A percentile compares a stretch with the other conserved stretches of the same genome.
Evolutionary conservation across 2,113 vertebrate genomes (phyloP).

Genomic region (Planiliza haematocheilus): DNA sequence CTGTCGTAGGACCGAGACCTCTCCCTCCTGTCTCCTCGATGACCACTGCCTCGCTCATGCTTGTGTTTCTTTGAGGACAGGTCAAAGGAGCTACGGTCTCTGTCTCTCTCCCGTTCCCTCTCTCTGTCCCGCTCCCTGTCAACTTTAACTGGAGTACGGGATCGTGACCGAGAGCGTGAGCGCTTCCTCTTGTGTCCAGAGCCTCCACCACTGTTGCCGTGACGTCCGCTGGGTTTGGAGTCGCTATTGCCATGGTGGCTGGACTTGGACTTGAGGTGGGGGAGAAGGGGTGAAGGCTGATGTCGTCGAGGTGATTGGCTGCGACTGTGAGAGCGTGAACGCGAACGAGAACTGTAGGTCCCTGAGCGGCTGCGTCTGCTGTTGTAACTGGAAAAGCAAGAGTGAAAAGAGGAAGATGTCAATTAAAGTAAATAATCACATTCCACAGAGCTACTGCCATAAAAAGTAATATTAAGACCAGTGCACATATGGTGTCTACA

Average conservation of each 20-base stretch:
- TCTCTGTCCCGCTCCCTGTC: slow-evolving; percentile 87
- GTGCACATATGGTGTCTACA: background rate
- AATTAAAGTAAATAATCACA: background rate
- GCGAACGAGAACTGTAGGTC: slow-evolving; percentile 96
- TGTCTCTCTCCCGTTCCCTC: slow-evolving; percentile 86
- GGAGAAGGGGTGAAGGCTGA: slow-evolving; percentile 85
- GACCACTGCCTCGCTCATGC: slow-evolving; percentile 87
- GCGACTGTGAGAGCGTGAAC: slow-evolving; percentile 93
- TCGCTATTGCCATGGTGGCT: slow-evolving; percentile 90
- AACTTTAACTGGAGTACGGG: slow-evolving; percentile 89
- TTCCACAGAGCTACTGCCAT: too few species aligned
- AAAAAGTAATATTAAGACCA: too few species aligned
- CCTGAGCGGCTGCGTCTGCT: slow-evolving; percentile 95
- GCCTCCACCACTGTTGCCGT: slow-evolving; percentile 76
- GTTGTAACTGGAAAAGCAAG: slow-evolving; percentile 87
- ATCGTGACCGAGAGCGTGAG: slow-evolving; percentile 82
- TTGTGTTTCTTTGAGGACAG: slow-evolving; percentile 92
- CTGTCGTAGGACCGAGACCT: slow-evolving; percentile 92
- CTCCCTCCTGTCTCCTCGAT: slow-evolving; percentile 90
- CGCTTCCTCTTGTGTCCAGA: slow-evolving; percentile 94
- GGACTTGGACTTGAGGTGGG: slow-evolving; percentile 91
- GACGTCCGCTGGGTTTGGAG: slow-evolving; percentile 87
- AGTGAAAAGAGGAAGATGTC: background rate
- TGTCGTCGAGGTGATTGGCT: slow-evolving; percentile 93
- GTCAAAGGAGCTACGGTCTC: slow-evolving; percentile 84